These are phyloP conservation scores for Teleogryllus oceanicus DNA, from an alignment of 2,888 invertebrate species.

Conservation along the genomic window DNA sequence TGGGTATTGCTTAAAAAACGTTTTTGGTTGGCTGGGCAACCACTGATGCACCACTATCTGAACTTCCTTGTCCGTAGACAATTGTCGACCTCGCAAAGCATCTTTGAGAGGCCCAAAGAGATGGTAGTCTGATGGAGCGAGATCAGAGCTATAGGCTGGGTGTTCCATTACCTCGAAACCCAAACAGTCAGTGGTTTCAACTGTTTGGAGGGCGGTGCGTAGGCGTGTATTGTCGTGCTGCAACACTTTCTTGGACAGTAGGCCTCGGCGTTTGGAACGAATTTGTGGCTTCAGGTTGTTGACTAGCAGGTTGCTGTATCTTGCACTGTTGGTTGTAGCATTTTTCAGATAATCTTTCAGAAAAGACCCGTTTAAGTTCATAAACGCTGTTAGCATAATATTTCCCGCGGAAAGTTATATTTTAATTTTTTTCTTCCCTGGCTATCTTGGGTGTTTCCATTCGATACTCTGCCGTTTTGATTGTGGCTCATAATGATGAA, in stretches of 20 bases:
- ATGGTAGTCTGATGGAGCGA: not conserved
- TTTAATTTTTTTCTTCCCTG: not conserved
- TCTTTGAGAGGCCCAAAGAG: not conserved
- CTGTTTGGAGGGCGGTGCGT: not conserved
- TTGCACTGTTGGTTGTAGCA: too few species aligned
- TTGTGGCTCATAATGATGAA: not conserved
- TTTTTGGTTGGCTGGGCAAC: too few species aligned
- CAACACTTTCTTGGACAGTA: not conserved
- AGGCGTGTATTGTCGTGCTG: not conserved
- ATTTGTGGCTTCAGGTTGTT: too few species aligned
- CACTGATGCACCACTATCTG: too few species aligned
- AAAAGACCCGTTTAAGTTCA: too few species aligned
- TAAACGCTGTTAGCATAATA: not conserved
- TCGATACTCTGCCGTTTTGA: not conserved
- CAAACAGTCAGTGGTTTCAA: not conserved
- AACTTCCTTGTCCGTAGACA: too few species aligned
- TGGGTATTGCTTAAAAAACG: too few species aligned
- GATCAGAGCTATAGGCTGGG: not conserved
- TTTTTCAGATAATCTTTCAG: too few species aligned
- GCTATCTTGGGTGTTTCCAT: not conserved
- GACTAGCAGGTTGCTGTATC: too few species aligned
- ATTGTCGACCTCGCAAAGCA: too few species aligned
- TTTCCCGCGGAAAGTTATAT: not conserved
- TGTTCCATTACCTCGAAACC: conserved; percentile 11
- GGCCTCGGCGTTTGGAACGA: too few species aligned